Percentiles rank a stretch among this genome's conserved stretches.
phyloP scores from a whole-genome alignment of 37 sponge, comb jelly and placozoan species.

The Cladorhizidae sp. region DNA sequence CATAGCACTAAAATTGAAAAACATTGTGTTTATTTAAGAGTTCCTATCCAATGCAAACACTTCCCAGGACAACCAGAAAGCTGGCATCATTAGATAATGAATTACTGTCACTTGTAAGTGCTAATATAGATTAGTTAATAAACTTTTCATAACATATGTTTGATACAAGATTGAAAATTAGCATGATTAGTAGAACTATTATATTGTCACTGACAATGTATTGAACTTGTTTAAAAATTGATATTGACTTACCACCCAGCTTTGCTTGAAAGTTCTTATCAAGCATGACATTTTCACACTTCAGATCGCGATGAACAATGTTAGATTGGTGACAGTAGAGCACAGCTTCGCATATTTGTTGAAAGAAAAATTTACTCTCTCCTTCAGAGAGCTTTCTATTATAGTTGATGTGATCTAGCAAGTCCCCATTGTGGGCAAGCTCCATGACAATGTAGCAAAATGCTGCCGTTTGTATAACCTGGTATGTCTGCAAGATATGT shows the following conservation, averaged over 20 bases:
- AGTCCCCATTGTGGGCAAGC: slow-evolving; percentile 79
- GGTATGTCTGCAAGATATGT: slow-evolving; percentile 48
- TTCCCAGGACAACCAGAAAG: too few relatives aligned
- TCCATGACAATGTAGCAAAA: slow-evolving; percentile 79
- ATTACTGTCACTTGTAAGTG: too few relatives aligned
- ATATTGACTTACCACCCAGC: slow-evolving; percentile 44
- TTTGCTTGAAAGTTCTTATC: slow-evolving; percentile 61
- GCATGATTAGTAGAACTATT: too few relatives aligned
- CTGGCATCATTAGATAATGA: too few relatives aligned
- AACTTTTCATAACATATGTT: too few relatives aligned
- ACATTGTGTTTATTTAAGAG: too few relatives aligned
- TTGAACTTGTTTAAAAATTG: too few relatives aligned
- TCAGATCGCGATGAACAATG: slow-evolving; percentile 81
- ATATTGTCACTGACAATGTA: too few relatives aligned
- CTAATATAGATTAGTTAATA: too few relatives aligned
- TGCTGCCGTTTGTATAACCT: slow-evolving; percentile 62
- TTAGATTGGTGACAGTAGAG: slow-evolving; percentile 58
- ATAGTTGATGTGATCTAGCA: slow-evolving; percentile 81
- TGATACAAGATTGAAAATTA: too few relatives aligned
- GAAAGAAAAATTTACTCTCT: slow-evolving; percentile 53
- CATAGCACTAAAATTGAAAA: too few relatives aligned
- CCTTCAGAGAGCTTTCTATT: slow-evolving; percentile 58
- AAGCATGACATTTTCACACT: slow-evolving; percentile 90
- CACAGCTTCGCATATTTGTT: slow-evolving; percentile 51
- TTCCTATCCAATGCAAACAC: too few relatives aligned